phyloP scores from a whole-genome alignment of 92 coral and sea anemone species.

The Phymanthus crucifer region DNA sequence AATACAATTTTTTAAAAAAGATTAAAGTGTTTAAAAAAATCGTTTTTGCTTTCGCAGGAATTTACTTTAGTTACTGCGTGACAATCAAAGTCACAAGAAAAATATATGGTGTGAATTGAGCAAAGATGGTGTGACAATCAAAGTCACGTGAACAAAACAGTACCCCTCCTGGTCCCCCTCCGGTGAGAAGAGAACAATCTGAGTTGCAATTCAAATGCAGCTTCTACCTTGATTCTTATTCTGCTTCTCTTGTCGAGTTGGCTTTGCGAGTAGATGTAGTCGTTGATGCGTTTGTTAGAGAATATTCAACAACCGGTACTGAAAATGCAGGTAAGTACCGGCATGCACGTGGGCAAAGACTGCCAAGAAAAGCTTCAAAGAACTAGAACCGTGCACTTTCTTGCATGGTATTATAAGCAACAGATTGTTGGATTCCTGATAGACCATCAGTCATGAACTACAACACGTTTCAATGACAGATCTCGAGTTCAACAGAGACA shows the following conservation, averaged over 20 bases:
- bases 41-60: neutral
- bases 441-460: too few species aligned
- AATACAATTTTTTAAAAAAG: too few species aligned
- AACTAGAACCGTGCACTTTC: too few species aligned
- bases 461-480: too few species aligned
- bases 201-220: slow-evolving; percentile 54
- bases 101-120: neutral
- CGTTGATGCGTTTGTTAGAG: neutral
- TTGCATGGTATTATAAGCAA: too few species aligned
- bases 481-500: too few species aligned
- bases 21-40: too few species aligned
- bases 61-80: neutral
- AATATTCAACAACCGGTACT: neutral
- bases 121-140: slow-evolving; percentile 4
- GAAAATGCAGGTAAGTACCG: too few species aligned
- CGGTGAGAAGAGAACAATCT: neutral
- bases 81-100: slow-evolving; percentile 9
- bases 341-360: too few species aligned
- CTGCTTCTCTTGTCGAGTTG: neutral
- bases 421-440: too few species aligned
- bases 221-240: neutral
- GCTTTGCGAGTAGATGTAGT: neutral
- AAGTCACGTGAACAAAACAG: slow-evolving; percentile 8
- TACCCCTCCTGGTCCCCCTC: neutral
- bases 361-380: too few species aligned